Evolutionary conservation across 2,797 vertebrate genomes (phyloP), one percentile per base, ranked within the genome.

Genomic region (Potorous gilbertii): DNA sequence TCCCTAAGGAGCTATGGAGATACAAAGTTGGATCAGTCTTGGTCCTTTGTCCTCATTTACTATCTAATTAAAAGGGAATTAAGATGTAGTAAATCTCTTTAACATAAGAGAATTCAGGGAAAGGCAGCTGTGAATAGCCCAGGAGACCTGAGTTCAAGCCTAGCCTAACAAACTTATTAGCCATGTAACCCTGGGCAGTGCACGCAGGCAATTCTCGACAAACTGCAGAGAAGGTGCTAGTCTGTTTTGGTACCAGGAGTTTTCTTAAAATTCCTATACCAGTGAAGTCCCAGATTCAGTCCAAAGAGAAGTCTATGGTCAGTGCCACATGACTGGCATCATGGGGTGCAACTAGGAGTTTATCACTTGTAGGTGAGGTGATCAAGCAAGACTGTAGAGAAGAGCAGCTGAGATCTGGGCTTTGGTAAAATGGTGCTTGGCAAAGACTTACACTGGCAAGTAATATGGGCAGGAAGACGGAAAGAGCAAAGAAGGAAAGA

Each of bases 361-460:
- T 54, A 81, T 92, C 91, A 90, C 87, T 96, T 96, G 54, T 94
- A 56, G 31, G 62, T 59, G 91, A 5, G 54, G 34, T 10, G 59
- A 95, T 40, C 57, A 92, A 91, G 57, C 54, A 94, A 96, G 90
- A 34, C 24, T 28, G 91, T 91, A 93, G 74, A 92, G 95, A 57
- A 91, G 55, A n/a, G 34, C 0, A 87, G 12, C 5, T 0, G 13
- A 9, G 40, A 87, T 11, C 1, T 40, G 10, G 40, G 55, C 46
- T 95, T 94, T 92, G 40, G 56, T 89, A 55, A 52, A 54, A 74
- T 92, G 93, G 91, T 31, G 94, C 90, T 1, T n/a, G 52, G 90
- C 56, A 21, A 92, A 91, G 66, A 46, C n/a, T 46, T 46, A 21
- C 27, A 40, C 40, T 46, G 40, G 21, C 40, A 27, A 21, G 40